Evolutionary conservation across 2,797 vertebrate genomes (phyloP).

Genomic region (Catharus ustulatus): DNA sequence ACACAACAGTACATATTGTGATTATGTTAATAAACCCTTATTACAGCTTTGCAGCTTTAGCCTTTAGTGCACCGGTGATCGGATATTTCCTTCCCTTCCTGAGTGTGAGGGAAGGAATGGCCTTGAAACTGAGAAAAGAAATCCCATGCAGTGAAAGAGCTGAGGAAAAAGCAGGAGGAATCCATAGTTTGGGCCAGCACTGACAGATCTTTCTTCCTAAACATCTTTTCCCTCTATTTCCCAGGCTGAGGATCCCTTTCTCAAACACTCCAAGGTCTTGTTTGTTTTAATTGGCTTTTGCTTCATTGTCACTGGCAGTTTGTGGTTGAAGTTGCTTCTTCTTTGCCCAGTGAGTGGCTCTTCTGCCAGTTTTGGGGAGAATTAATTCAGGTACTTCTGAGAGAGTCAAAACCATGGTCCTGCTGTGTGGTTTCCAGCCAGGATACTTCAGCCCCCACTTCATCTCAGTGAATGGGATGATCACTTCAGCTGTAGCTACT

Average conservation of each 20-base stretch:
- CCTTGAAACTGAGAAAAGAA: neutral
- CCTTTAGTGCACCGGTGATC: neutral
- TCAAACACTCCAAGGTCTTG: neutral
- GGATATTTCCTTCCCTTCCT: neutral
- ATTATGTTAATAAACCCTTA: slow-evolving; percentile 55
- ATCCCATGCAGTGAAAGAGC: neutral
- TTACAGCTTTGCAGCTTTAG: neutral
- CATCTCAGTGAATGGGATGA: neutral
- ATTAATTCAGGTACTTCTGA: neutral
- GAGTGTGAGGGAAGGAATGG: neutral
- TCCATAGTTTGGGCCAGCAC: neutral
- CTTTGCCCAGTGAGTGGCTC: neutral
- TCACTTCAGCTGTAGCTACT: neutral
- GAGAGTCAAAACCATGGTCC: accelerated
- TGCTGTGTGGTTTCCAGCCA: neutral
- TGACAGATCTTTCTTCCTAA: neutral
- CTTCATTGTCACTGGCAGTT: accelerated
- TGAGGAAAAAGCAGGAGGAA: neutral
- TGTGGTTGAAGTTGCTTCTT: neutral
- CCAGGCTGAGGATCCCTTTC: neutral
- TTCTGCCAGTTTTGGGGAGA: neutral
- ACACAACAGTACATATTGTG: neutral
- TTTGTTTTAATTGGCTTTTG: neutral
- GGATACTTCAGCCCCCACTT: accelerated
- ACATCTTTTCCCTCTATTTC: neutral